Evolutionary conservation across 2,888 invertebrate genomes (phyloP), one percentile per base, ranked within the genome.

Genomic region (Scaptomyza parva): DNA sequence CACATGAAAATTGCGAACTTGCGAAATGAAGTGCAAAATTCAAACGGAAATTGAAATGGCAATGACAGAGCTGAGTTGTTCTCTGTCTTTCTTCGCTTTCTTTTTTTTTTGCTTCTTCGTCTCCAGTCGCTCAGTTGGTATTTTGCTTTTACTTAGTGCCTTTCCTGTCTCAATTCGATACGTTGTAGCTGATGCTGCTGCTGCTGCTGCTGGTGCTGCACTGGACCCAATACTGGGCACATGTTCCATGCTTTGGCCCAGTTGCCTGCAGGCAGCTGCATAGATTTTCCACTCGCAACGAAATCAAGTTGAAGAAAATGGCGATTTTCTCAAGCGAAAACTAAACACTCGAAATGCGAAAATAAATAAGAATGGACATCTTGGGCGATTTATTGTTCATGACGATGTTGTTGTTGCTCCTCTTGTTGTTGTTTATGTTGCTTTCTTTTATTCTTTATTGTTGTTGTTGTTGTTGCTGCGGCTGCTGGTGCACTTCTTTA

Each of bases 21-120:
- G 88, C 88, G 85, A 88, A 88, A 88, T 88, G 88, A 88, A 88
- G 89, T 88, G 89, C 88, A 85, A 88, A 88, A 88, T 88, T 88
- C 86, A 88, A 88, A 85, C 89, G 88, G 88, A 88, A 88, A 88
- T 88, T 88, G 88, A 88, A 88, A 88, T 86, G 86, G 86, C 85
- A 88, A 81, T 88, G 85, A 85, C 85, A 88, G 86, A 83, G 83
- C 79, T 69, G 79, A 76, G 35, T 54, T 62, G 47, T 5, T 17
- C 45, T 45, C 22, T 54, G n/a, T n/a, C n/a, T 14, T 18, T 12
- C 57, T 9, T 51, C 63, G 8, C 28, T 28, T 9, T 22, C 22
- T 22, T 5, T 3, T 5, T 22, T 22, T 22, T 5, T 22, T 22
- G 5, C 5, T 55, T 39, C 22, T 28, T 53, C 30, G 18, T 43